phyloP scores from a whole-genome alignment of 2,888 invertebrate genomes.

The Meloe dianella region DNA sequence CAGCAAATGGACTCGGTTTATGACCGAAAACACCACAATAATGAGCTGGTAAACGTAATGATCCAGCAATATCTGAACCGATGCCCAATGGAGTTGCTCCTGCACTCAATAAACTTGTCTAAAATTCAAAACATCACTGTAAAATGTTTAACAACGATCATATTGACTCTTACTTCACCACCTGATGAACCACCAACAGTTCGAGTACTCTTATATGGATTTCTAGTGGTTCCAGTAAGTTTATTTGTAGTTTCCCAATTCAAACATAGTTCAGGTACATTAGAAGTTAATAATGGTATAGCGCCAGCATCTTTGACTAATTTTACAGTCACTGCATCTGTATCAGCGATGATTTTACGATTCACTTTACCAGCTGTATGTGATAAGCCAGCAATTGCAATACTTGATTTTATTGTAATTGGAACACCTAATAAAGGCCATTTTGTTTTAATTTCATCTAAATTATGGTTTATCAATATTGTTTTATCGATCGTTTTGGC shows the following conservation, averaged over 20 bases:
- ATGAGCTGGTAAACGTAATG: slow-evolving; percentile 85
- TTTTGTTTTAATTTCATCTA: slow-evolving; percentile 69
- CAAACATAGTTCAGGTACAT: slow-evolving; percentile 87
- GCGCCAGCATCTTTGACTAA: slow-evolving; percentile 74
- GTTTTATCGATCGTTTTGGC: slow-evolving; percentile 75
- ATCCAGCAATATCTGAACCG: slow-evolving; percentile 90
- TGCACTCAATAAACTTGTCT: slow-evolving; percentile 77
- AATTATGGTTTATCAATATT: slow-evolving; percentile 61
- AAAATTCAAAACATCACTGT: slow-evolving; percentile 36
- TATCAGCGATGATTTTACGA: slow-evolving; percentile 60
- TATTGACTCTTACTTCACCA: slow-evolving; percentile 70
- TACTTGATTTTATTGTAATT: slow-evolving; percentile 78
- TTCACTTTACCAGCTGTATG: slow-evolving; percentile 71
- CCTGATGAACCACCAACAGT: slow-evolving; percentile 90
- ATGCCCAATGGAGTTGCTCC: slow-evolving; percentile 83
- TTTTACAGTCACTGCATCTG: slow-evolving; percentile 73
- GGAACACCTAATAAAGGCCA: slow-evolving; percentile 85
- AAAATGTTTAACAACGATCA: background rate
- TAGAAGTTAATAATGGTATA: slow-evolving; percentile 81
- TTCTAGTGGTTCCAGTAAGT: slow-evolving; percentile 77
- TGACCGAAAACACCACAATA: slow-evolving; percentile 95
- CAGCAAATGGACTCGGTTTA: slow-evolving; percentile 77
- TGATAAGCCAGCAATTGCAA: slow-evolving; percentile 60
- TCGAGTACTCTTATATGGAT: slow-evolving; percentile 79
- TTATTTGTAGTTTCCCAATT: slow-evolving; percentile 86